Evolutionary conservation across 2,797 vertebrate species (phyloP), one percentile per base, ranked within the genome.

Genomic region (Sparidentex hasta): DNA sequence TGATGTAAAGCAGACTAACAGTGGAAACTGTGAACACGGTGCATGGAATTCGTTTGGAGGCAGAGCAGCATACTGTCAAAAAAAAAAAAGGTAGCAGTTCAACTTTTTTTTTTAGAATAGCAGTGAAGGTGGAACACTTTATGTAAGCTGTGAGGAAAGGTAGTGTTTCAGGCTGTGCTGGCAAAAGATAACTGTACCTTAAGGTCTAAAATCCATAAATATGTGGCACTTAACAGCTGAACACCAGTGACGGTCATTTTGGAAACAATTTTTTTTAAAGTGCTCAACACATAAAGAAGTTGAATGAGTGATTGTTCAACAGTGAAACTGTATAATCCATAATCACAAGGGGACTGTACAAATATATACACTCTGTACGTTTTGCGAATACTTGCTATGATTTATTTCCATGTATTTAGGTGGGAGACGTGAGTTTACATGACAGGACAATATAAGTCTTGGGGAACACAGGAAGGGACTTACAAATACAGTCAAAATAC

Each of bases 401-500:
- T 58, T 50, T 58, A 57, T 41, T 71, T 80, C 11, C 11, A 16
- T 47, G 33, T 63, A 65, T 48, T 48, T 43, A 16, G 4, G 20
- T 20, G 7, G 17, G 18, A 46, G 7, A 62, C 47, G 20, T 47
- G 18, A 64, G 52, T 61, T 83, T 72, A 23, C 16, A 55, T 63
- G 8, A 71, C 23, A 20, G 27, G 52, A 55, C 1, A 52, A 58
- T 48, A 44, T 25, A 33, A 70, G 25, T 57, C 63, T 51, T 25
- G 33, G 54, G 13, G 7, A 48, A 69, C 25, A 33, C 44, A 58
- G 51, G 73, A 74, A 80, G 71, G 16, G 16, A 65, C 54, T 68
- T 64, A 48, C 59, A 85, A 73, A 68, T 55, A 73, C 52, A 21
- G n/a, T 46, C 25, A 27, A 33, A 76, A 81, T 21, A 66, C 46